Evolutionary conservation across 2,797 vertebrate species (phyloP).

Genomic region (Petrocephalus sullivani): DNA sequence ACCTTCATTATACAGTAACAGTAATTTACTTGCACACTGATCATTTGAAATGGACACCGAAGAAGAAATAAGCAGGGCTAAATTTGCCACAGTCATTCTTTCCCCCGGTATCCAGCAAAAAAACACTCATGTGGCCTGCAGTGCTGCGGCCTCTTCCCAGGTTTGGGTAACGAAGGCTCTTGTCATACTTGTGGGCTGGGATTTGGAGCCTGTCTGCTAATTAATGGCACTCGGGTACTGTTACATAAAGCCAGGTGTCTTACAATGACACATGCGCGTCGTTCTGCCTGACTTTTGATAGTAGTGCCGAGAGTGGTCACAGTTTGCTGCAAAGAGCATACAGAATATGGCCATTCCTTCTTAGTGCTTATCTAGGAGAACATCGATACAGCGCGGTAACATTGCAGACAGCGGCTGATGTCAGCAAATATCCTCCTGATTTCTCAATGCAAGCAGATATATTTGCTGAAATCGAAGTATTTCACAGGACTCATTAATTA

Average conservation of each 20-base stretch:
- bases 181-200: neutral
- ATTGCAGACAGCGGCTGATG: neutral
- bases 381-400: neutral
- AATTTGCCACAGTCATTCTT: neutral
- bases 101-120: neutral
- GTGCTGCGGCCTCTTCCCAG: neutral
- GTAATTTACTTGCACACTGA: neutral
- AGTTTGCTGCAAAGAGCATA: neutral
- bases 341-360: neutral
- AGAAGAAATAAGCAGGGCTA: neutral
- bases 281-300: neutral
- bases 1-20: neutral
- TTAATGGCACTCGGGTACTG: neutral
- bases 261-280: neutral
- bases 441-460: neutral
- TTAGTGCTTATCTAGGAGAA: neutral
- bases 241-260: neutral
- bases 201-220: neutral
- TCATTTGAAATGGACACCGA: neutral
- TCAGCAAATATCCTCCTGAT: neutral
- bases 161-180: neutral
- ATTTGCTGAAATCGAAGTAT: neutral
- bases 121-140: neutral
- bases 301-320: neutral
- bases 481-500: neutral